Evolutionary conservation across 2,113 vertebrate species (phyloP), one percentile per base, ranked within the genome.

Genomic region (Eulacestoma nigropectus): DNA sequence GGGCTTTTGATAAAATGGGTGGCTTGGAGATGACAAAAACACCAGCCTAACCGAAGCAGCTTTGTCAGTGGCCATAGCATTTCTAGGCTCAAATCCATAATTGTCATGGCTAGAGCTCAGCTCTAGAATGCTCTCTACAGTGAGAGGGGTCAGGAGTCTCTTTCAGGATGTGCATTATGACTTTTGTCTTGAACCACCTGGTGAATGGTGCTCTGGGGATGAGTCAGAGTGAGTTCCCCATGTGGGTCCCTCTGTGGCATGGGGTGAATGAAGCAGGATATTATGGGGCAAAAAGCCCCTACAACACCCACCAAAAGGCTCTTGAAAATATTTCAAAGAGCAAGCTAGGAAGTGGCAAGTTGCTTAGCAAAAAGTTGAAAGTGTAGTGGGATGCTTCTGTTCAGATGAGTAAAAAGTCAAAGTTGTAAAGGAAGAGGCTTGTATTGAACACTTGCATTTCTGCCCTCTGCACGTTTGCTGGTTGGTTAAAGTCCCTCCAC

Each of bases 381-480:
- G 35, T 25, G 16, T 73, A 17, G 76, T 57, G 63, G 55, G 46
- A 41, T 60, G n/a, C 29, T 80, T 79, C 42, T 69, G 14, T 62
- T 88, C 19, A 23, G 26, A 35, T 57, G 47, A 77, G 23, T 16
- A 76, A 80, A 73, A 88, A 50, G 35, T 44, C 7, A 1, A 17
- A 3, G 22, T 44, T 91, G 59, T 79, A 47, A 60, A 87, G n/a
- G 41, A 72, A 89, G 74, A 44, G 19, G 15, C 16, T 50, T 57
- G 20, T 21, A 16, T 53, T 65, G 63, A 83, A 21, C 15, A n/a
- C n/a, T 41, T 41, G 42, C 42, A 42, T 15, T 42, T 42, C 44
- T 76, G 56, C 35, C 27, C 22, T 72, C 7, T 37, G 16, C 17
- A 27, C 0, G 0, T 11, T 20, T 53, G 22, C 44, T 3, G 0